phyloP scores from a whole-genome alignment of 2,888 invertebrate genomes.

The Creontiades dilutus region DNA sequence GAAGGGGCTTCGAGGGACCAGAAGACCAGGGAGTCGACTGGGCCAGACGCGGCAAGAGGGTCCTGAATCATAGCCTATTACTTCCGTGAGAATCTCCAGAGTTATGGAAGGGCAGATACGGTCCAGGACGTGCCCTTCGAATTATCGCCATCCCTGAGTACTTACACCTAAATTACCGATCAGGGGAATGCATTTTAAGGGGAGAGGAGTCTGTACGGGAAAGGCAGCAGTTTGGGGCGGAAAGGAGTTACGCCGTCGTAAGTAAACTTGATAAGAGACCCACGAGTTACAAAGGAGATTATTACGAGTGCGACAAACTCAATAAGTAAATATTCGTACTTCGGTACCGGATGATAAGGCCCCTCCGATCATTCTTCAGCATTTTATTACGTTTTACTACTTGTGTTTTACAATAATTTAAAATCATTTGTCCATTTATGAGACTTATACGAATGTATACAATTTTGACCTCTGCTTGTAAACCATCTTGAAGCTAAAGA shows the following conservation, averaged over 20 bases:
- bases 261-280: neutral
- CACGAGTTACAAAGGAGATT: neutral
- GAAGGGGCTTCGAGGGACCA: neutral
- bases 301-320: neutral
- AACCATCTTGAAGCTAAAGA: too few species aligned
- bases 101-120: slow-evolving; percentile 24
- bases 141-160: slow-evolving; percentile 10
- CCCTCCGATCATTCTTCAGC: too few species aligned
- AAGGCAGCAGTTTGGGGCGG: neutral
- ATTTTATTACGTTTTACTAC: too few species aligned
- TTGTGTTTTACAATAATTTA: too few species aligned
- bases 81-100: slow-evolving; percentile 17
- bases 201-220: neutral
- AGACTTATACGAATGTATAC: too few species aligned
- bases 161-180: neutral
- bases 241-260: neutral
- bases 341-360: too few species aligned
- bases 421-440: too few species aligned
- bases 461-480: too few species aligned
- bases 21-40: neutral
- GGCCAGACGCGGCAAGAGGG: slow-evolving; percentile 18
- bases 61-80: slow-evolving; percentile 37
- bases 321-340: too few species aligned
- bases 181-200: neutral
- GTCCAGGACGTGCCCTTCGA: slow-evolving; percentile 2